Evolutionary conservation across 2,113 vertebrate genomes (phyloP).

Genomic region (Dinomys branickii): DNA sequence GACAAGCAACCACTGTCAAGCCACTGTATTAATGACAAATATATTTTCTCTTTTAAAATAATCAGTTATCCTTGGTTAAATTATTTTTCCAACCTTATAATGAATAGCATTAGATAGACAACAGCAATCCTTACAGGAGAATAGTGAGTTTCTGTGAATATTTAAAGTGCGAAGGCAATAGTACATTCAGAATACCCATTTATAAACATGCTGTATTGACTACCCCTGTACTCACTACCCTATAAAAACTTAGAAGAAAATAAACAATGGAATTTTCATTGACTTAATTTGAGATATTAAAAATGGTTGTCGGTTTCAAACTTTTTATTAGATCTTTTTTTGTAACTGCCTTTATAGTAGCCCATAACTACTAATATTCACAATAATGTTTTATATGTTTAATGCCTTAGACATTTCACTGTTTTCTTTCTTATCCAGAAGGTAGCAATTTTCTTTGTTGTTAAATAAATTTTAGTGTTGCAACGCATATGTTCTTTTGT

Average conservation of each 20-base stretch:
- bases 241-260: conserved; percentile 51
- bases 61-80: background rate
- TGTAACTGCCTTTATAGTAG: background rate
- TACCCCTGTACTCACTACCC: background rate
- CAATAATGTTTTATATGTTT: conserved; percentile 52
- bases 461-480: conserved; percentile 60
- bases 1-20: background rate
- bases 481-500: conserved; percentile 39
- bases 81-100: background rate
- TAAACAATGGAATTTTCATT: conserved; percentile 40
- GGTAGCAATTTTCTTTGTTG: conserved; percentile 53
- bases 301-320: conserved; percentile 42
- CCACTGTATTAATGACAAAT: conserved; percentile 10
- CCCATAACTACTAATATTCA: conserved; percentile 60
- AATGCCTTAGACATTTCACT: conserved; percentile 47
- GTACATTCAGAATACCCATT: background rate
- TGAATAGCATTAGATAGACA: background rate
- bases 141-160: background rate
- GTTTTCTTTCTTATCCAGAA: conserved; percentile 55
- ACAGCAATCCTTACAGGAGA: background rate
- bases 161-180: background rate
- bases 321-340: conserved; percentile 60
- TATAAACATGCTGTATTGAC: conserved; percentile 34
- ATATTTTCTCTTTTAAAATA: background rate
- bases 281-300: conserved; percentile 59